Evolutionary conservation across 2,113 vertebrate species (phyloP).

Genomic region (Noturus placidus): DNA sequence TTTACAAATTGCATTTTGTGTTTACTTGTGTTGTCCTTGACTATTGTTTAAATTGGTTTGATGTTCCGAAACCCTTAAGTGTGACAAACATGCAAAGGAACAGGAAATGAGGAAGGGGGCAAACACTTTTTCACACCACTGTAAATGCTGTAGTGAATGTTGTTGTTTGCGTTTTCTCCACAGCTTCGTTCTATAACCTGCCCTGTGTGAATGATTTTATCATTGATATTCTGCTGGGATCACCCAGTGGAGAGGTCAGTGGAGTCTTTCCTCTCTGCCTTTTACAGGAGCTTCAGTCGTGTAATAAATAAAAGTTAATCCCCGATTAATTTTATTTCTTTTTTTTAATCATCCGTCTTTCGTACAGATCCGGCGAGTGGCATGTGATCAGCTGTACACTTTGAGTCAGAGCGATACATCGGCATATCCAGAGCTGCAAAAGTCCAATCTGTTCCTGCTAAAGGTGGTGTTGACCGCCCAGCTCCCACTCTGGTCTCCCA

Average conservation of each 20-base stretch:
- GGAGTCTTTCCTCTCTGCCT: not conserved
- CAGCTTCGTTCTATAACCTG: constrained; percentile 94
- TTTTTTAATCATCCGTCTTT: not conserved
- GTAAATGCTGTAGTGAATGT: not conserved
- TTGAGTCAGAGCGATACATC: constrained; percentile 96
- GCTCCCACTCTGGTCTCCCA: constrained; percentile 96
- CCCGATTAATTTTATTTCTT: not conserved
- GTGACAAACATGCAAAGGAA: no score
- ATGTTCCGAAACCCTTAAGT: no score
- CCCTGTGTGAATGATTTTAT: constrained; percentile 95
- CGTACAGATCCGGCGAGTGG: constrained; percentile 90
- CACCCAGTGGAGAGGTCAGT: constrained; percentile 91
- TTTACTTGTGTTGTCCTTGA: no score
- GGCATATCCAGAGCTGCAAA: constrained; percentile 87
- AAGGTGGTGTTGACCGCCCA: constrained; percentile 90
- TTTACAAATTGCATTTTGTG: no score
- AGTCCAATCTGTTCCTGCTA: constrained; percentile 93
- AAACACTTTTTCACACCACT: no score
- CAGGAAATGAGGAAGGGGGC: no score
- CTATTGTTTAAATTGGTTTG: no score
- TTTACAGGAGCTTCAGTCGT: not conserved
- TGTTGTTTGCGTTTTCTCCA: constrained; percentile 35
- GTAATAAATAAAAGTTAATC: not conserved
- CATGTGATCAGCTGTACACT: constrained; percentile 95
- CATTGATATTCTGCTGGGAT: constrained; percentile 94